phyloP scores from a whole-genome alignment of 2,797 vertebrate species.

The Numenius phaeopus region DNA sequence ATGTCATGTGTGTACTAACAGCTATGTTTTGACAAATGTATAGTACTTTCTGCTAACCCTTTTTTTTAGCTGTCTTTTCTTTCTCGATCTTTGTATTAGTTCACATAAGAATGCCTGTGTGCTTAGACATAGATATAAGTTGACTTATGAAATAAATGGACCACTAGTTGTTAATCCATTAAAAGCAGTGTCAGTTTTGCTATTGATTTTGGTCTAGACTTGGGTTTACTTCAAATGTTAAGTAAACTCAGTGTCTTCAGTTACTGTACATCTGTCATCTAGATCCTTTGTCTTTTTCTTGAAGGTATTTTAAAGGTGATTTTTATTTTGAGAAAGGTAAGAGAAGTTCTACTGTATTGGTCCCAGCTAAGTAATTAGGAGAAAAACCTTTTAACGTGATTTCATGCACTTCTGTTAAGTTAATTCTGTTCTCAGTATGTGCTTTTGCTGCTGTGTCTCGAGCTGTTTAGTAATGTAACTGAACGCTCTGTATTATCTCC shows the following conservation, averaged over 20 bases:
- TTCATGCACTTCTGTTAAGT: neutral
- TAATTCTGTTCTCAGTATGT: neutral
- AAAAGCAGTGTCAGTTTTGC: neutral
- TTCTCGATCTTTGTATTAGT: neutral
- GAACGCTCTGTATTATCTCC: neutral
- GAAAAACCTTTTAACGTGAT: neutral
- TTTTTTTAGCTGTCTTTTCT: neutral
- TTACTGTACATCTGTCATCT: neutral
- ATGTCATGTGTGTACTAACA: neutral
- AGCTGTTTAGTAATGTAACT: neutral
- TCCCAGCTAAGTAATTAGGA: neutral
- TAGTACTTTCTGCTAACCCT: neutral
- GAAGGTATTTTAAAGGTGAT: neutral
- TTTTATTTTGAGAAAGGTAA: neutral
- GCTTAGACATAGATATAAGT: neutral
- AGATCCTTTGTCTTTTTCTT: neutral
- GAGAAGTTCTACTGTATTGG: neutral
- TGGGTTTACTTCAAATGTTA: neutral
- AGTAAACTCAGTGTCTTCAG: neutral
- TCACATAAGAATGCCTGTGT: neutral
- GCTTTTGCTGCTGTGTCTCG: neutral
- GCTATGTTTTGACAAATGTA: neutral
- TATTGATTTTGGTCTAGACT: neutral
- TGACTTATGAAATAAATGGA: neutral
- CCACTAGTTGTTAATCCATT: neutral